Base-by-base conservation (phyloP, 37 sponge, comb jelly and placozoan species). In the Beroe forskalii region DNA sequence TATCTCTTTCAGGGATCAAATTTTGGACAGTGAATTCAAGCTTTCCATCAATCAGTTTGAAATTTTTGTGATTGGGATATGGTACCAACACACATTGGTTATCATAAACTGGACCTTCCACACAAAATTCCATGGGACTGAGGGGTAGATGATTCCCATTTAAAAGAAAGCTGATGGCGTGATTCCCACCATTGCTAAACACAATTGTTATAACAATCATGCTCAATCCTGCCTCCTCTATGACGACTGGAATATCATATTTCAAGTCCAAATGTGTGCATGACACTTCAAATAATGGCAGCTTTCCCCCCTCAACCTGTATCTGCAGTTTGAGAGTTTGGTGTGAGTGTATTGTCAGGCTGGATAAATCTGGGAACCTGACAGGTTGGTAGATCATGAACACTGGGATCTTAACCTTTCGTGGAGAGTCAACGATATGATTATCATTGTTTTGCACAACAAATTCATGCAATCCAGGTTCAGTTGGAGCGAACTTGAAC, bases 121-220 rank as follows among this genome's bases (percentile, higher is more conserved):
- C 86, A 41, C 40, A 1, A 22, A 80, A 80, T 1, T 6, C 23
- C 86, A 80, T 80, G n/a, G 86, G 86, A 25, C 86, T 80, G 1
- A 33, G 44, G 0, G 43, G 86, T 1, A 44, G 38, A 44, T 80
- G 86, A 42, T 8, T 48, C 2, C 27, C 86, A 33, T 44, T 44
- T 25, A 80, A 23, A 43, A 41, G 19, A 37, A 80, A 9, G 55
- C 42, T 80, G 8, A 80, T 3, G 28, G 4, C 55, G 27, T 80
- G 42, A 6, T 80, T 20, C 28, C 86, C 86, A 42, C 86, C 86
- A 25, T 80, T 80, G 1, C 55, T 12, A 48, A 48, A 48, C 6
- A 12, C 12, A 12, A 48, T 48, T 6, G 55, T 12, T 48, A 48
- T 48, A 6, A 48, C 6, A 17, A 48, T 12, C 55, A 48, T 6